Evolutionary conservation across 2,888 invertebrate genomes (phyloP).

Genomic region (Nineta flava): DNA sequence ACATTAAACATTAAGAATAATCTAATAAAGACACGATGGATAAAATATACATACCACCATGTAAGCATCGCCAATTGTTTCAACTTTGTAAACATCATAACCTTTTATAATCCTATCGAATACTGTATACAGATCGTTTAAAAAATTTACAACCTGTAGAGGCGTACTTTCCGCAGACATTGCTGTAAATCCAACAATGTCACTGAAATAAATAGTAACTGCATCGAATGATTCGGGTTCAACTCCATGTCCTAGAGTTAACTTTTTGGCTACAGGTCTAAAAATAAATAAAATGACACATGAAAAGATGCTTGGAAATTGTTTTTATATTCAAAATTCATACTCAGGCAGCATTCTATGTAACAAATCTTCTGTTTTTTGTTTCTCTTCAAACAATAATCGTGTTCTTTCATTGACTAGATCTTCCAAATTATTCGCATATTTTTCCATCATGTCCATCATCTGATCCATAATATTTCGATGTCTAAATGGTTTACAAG

Average conservation of each 20-base stretch:
- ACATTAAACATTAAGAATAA: background rate
- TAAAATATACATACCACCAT: conserved; percentile 42
- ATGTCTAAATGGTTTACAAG: conserved; percentile 34
- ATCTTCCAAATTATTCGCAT: conserved; percentile 88
- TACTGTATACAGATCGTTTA: conserved; percentile 93
- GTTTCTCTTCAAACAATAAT: conserved; percentile 78
- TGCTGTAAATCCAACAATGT: conserved; percentile 91
- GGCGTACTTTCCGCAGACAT: conserved; percentile 93
- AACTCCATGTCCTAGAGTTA: conserved; percentile 77
- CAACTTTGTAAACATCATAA: conserved; percentile 96
- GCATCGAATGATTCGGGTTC: conserved; percentile 87
- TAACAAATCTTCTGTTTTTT: conserved; percentile 82
- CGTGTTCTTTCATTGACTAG: conserved; percentile 84
- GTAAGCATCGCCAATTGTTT: conserved; percentile 79
- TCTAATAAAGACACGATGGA: too few relatives aligned
- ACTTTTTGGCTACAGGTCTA: conserved; percentile 72
- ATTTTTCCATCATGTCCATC: conserved; percentile 97
- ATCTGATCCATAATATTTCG: conserved; percentile 93
- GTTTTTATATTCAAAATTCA: conserved; percentile 19
- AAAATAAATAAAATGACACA: conserved; percentile 21
- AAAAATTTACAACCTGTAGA: conserved; percentile 84
- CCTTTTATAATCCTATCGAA: conserved; percentile 93
- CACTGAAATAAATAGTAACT: conserved; percentile 94
- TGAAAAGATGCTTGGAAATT: background rate
- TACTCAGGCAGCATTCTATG: conserved; percentile 89